These are phyloP conservation scores for Drosophila repletoides DNA, from an alignment of 1,140 invertebrate genomes.

Conservation along the genomic window DNA sequence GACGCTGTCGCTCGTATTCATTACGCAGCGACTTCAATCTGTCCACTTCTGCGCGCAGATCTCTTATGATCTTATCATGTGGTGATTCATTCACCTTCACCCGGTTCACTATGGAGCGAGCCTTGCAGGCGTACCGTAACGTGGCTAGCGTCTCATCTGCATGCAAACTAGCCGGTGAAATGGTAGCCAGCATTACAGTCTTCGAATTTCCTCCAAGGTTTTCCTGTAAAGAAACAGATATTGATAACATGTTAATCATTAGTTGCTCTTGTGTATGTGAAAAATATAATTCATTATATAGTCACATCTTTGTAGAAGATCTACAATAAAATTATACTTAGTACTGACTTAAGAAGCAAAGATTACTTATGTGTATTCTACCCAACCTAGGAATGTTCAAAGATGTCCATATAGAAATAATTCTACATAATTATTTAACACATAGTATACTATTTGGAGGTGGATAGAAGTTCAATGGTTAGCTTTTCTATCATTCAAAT, in stretches of 20 bases:
- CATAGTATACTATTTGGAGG: no score
- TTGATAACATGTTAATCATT: not conserved
- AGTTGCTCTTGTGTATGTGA: not conserved
- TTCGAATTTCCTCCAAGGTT: slow-evolving; percentile 96
- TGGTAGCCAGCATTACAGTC: slow-evolving; percentile 93
- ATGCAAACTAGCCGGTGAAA: slow-evolving; percentile 90
- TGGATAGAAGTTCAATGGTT: no score
- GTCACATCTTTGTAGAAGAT: not conserved
- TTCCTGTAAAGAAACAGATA: slow-evolving; percentile 84
- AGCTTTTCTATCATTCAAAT: no score
- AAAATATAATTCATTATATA: not conserved
- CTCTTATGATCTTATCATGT: slow-evolving; percentile 92
- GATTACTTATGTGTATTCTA: no score
- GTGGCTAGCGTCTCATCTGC: slow-evolving; percentile 93
- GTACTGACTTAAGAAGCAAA: no score
- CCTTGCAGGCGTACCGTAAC: slow-evolving; percentile 92
- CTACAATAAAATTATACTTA: no score
- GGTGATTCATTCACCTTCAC: slow-evolving; percentile 96
- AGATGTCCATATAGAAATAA: no score
- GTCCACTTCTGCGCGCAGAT: slow-evolving; percentile 91
- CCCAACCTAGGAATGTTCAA: no score
- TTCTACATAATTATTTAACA: no score
- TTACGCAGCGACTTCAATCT: slow-evolving; percentile 84
- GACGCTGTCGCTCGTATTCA: slow-evolving; percentile 83
- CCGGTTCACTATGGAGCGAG: slow-evolving; percentile 96